Conservation (phyloP, 2,888 invertebrate genomes). For the Limnephilus auricula region DNA sequence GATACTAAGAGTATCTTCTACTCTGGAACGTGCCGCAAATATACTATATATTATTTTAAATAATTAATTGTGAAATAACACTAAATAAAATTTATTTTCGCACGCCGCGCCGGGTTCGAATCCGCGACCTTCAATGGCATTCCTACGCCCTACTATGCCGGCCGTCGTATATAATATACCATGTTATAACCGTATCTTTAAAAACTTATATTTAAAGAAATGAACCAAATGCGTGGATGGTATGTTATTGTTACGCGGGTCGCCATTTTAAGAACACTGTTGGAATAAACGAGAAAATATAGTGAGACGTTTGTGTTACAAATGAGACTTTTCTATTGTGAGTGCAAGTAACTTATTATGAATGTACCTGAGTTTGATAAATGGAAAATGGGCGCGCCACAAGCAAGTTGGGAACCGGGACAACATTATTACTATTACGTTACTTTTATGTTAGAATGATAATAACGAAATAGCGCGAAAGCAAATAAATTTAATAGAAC, state of each 20-base stretch:
- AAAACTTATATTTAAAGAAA: no score
- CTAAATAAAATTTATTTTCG: no score
- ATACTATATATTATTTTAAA: no score
- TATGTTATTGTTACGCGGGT: background rate
- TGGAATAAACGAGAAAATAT: constrained; percentile 10
- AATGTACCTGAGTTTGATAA: constrained; percentile 31
- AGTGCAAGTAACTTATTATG: constrained; percentile 33
- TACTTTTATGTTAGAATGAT: constrained; percentile 23
- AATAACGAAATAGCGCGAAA: background rate
- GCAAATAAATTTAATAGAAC: background rate
- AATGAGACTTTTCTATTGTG: constrained; percentile 34
- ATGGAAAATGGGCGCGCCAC: constrained; percentile 18
- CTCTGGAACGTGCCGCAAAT: no score
- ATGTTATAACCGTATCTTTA: no score
- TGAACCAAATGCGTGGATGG: background rate
- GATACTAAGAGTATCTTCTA: no score
- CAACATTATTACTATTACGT: background rate
- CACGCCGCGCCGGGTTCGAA: no score
- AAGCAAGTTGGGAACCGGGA: background rate
- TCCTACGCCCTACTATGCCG: no score
- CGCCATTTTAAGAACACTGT: background rate
- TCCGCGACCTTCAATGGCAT: no score
- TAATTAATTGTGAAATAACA: no score
- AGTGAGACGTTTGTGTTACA: constrained; percentile 2
- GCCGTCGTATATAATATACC: no score